phyloP scores from a whole-genome alignment of 2,888 invertebrate species.

The Physocephala rufipes region DNA sequence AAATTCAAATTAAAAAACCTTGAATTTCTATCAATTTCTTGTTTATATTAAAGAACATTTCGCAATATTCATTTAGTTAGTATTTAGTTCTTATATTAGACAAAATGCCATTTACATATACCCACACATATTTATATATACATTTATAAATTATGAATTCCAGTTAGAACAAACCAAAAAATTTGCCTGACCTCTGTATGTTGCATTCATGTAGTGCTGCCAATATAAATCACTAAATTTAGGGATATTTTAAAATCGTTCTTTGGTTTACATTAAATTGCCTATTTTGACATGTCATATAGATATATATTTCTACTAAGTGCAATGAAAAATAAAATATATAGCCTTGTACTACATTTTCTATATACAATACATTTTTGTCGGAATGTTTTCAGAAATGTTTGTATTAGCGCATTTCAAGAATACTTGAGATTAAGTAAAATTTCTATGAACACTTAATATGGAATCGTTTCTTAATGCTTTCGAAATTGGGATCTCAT shows the following conservation, averaged over 20 bases:
- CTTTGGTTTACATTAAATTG: not conserved
- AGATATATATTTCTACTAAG: too few species aligned
- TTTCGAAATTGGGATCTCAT: too few species aligned
- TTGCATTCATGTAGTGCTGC: constrained; percentile 5
- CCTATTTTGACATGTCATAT: too few species aligned
- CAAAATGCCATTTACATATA: constrained; percentile 62
- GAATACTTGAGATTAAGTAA: too few species aligned
- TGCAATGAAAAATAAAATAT: too few species aligned
- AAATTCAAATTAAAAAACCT: constrained; percentile 4
- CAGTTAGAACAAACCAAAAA: constrained; percentile 29
- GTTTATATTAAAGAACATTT: constrained; percentile 32
- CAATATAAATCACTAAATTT: constrained; percentile 3
- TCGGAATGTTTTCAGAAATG: not conserved
- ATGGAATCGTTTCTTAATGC: too few species aligned
- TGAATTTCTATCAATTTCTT: constrained; percentile 29
- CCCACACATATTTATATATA: too few species aligned
- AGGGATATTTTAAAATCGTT: constrained; percentile 2
- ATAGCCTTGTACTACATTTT: not conserved
- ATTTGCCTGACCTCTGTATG: not conserved
- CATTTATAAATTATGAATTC: constrained; percentile 42
- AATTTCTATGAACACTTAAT: too few species aligned
- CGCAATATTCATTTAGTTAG: constrained; percentile 47
- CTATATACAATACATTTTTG: constrained; percentile 8
- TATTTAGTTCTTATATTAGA: constrained; percentile 55
- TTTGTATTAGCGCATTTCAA: too few species aligned